A percentile compares a stretch with the other conserved stretches of the same genome.
These are phyloP conservation scores for Solea solea DNA, from an alignment of 2,113 vertebrate genomes.

Conservation along the genomic window DNA sequence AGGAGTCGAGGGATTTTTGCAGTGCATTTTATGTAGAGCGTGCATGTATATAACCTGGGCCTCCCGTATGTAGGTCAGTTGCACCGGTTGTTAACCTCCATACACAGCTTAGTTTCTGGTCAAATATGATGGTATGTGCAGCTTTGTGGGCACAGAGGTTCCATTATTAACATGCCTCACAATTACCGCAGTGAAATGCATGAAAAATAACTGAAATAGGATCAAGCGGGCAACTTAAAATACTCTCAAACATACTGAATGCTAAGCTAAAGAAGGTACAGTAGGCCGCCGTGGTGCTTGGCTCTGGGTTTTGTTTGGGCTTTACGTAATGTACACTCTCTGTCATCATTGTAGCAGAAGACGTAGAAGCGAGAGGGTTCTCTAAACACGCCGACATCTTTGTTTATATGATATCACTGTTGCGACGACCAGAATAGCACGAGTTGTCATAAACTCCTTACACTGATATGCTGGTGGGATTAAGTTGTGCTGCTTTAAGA, in stretches of 20 bases:
- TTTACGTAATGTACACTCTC: background rate
- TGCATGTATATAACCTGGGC: background rate
- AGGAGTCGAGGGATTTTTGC: background rate
- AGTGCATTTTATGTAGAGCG: background rate
- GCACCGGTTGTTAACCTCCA: background rate
- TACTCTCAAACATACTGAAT: too few relatives aligned
- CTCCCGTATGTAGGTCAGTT: background rate
- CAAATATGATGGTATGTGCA: background rate
- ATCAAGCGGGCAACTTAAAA: too few relatives aligned
- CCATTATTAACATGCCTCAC: background rate
- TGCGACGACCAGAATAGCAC: constrained; percentile 4
- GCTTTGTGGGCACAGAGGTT: background rate
- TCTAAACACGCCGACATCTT: constrained; percentile 26
- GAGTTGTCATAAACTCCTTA: background rate
- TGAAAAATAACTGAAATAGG: too few relatives aligned
- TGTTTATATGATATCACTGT: constrained; percentile 17
- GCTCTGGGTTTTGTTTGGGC: constrained; percentile 1
- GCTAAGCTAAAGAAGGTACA: too few relatives aligned
- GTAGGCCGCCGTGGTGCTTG: too few relatives aligned
- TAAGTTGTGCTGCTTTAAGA: background rate
- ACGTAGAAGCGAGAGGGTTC: constrained; percentile 8
- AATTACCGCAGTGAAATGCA: too few relatives aligned
- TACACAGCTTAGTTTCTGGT: background rate
- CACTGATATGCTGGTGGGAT: background rate
- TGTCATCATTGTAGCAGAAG: constrained; percentile 13